phyloP scores from a whole-genome alignment of 2,113 vertebrate genomes.

The Pan troglodytes region NHGRI_mPanTro3-v2.1_pri NC_072414.2:7802501-7803000 shows the following conservation, averaged over 20 bases:
- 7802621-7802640: neutral
- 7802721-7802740: neutral
- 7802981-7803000: neutral
- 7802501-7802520: neutral
- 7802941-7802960: neutral
- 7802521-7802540: neutral
- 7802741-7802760: neutral
- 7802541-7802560: neutral
- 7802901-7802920: neutral
- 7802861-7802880: neutral
- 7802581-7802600: neutral
- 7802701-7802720: neutral
- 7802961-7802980: neutral
- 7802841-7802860: neutral
- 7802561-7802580: neutral
- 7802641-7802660: neutral
- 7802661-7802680: too few relatives aligned
- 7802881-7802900: neutral
- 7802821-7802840: neutral
- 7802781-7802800: neutral
- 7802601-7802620: neutral
- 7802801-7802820: neutral
- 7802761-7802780: neutral
- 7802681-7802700: neutral
- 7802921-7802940: neutral